A percentile compares a stretch with the other conserved stretches of the same genome.
Evolutionary conservation across 2,797 vertebrate genomes (phyloP).

Genomic region (Spinus olivaceus): DNA sequence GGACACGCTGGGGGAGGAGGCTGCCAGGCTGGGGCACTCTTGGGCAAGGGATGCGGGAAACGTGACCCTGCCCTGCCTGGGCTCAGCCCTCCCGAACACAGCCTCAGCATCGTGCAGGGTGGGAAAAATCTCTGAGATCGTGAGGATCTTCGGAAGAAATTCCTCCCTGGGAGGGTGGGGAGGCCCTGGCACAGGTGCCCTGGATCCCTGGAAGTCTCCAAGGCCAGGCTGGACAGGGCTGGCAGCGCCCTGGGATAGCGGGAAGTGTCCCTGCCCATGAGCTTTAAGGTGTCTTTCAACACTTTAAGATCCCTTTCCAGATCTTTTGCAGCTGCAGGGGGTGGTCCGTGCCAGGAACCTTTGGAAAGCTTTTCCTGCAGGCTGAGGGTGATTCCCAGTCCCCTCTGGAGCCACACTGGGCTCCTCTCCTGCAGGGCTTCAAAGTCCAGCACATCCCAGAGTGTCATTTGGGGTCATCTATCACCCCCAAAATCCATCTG

Average conservation of each 20-base stretch:
- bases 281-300: neutral
- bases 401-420: fast-evolving
- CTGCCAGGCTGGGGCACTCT: fast-evolving
- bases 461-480: neutral
- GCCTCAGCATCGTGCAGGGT: fast-evolving
- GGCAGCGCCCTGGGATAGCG: fast-evolving
- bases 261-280: neutral
- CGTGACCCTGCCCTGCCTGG: neutral
- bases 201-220: neutral
- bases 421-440: neutral
- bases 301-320: neutral
- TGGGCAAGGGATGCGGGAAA: neutral
- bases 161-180: fast-evolving
- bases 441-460: neutral
- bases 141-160: neutral
- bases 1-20: fast-evolving
- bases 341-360: fast-evolving
- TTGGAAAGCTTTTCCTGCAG: neutral
- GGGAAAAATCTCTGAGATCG: neutral
- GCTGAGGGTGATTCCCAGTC: neutral
- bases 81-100: neutral
- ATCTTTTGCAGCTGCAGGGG: fast-evolving
- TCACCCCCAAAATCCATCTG: fast-evolving
- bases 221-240: fast-evolving
- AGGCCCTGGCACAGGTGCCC: neutral